phyloP scores from a whole-genome alignment of 2,888 invertebrate species.

The Rhaphigaster nebulosa region DNA sequence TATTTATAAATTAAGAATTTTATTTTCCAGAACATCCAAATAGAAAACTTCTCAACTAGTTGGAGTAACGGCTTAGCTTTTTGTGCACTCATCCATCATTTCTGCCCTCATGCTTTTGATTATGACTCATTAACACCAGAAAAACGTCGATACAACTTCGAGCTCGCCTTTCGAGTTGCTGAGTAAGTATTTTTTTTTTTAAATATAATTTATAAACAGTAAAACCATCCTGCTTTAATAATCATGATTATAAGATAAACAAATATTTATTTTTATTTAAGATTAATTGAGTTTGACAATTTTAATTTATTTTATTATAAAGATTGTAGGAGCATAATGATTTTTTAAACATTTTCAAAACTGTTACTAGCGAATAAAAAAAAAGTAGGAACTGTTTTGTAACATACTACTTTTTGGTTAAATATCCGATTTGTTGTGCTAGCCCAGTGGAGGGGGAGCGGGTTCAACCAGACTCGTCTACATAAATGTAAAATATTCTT shows the following conservation, averaged over 20 bases:
- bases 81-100: conserved; percentile 98
- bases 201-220: neutral
- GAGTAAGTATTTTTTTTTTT: conserved; percentile 84
- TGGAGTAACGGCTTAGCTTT: conserved; percentile 99
- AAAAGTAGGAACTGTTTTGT: too few species aligned
- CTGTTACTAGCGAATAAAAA: too few species aligned
- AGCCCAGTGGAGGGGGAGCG: too few species aligned
- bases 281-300: neutral
- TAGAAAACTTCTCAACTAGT: conserved; percentile 98
- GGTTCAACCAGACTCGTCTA: too few species aligned
- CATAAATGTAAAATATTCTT: too few species aligned
- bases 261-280: neutral
- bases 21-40: conserved; percentile 87
- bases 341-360: neutral
- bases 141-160: conserved; percentile 93
- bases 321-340: neutral
- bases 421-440: too few species aligned
- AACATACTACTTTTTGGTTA: too few species aligned
- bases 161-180: conserved; percentile 96
- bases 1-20: conserved; percentile 59
- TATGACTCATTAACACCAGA: conserved; percentile 89
- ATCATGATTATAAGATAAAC: too few species aligned
- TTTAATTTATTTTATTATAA: neutral
- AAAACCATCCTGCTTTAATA: too few species aligned
- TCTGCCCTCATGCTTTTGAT: conserved; percentile 97